These are phyloP conservation scores for Eutrigla gurnardus DNA, from an alignment of 2,797 vertebrate genomes.

Conservation along the genomic window DNA sequence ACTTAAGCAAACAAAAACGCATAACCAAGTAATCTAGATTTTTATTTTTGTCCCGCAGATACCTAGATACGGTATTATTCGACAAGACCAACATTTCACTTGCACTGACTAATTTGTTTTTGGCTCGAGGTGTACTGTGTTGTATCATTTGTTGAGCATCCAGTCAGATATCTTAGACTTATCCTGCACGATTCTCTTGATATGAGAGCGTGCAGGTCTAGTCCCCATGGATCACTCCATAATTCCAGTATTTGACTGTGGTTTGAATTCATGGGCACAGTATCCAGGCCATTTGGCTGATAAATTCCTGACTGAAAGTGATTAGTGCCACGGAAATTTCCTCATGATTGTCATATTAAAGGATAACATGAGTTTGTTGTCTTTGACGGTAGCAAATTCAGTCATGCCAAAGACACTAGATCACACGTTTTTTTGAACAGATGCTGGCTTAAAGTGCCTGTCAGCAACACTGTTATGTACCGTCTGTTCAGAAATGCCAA, in stretches of 20 bases:
- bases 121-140: slow-evolving; percentile 9
- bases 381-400: slow-evolving; percentile 69
- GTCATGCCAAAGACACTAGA: slow-evolving; percentile 72
- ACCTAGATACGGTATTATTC: background rate
- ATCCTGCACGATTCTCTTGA: slow-evolving; percentile 10
- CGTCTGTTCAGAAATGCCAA: slow-evolving; percentile 79
- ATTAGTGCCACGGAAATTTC: slow-evolving; percentile 44
- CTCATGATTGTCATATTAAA: slow-evolving; percentile 56
- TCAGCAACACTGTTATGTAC: slow-evolving; percentile 72
- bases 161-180: slow-evolving; percentile 25
- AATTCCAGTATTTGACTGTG: slow-evolving; percentile 27
- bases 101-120: slow-evolving; percentile 14
- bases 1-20: background rate
- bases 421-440: slow-evolving; percentile 76
- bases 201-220: slow-evolving; percentile 19
- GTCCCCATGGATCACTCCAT: slow-evolving; percentile 11
- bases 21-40: background rate
- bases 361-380: slow-evolving; percentile 51
- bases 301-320: slow-evolving; percentile 44
- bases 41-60: background rate
- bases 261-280: slow-evolving; percentile 30
- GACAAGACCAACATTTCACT: slow-evolving; percentile 6
- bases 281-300: slow-evolving; percentile 45
- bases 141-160: slow-evolving; percentile 27
- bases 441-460: slow-evolving; percentile 78